These are phyloP conservation scores for Galago senegalensis DNA, from an alignment of 2,797 vertebrate species.

Conservation along the genomic window DNA sequence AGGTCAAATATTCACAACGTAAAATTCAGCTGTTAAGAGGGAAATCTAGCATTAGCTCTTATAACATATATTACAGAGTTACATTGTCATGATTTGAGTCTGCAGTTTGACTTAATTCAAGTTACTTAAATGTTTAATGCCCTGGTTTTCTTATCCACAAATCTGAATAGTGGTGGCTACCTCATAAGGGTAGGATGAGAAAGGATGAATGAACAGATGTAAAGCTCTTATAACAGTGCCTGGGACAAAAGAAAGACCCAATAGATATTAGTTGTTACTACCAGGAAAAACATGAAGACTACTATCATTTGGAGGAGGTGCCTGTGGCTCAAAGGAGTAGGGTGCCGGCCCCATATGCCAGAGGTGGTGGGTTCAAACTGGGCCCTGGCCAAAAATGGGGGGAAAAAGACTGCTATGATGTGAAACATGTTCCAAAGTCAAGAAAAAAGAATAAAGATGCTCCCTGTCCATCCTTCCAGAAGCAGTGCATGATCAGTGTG, in stretches of 20 bases:
- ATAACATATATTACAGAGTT: neutral
- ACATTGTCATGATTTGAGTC: neutral
- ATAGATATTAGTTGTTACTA: neutral
- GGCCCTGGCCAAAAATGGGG: too few relatives aligned
- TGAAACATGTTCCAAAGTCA: neutral
- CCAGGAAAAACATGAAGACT: neutral
- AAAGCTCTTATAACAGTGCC: neutral
- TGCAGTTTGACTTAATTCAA: neutral
- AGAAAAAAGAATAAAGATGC: conserved; percentile 30
- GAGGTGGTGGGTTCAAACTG: too few relatives aligned
- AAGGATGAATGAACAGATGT: neutral
- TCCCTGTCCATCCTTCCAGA: neutral
- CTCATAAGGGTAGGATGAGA: neutral
- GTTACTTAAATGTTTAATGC: neutral
- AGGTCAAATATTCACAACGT: neutral
- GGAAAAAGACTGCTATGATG: too few relatives aligned
- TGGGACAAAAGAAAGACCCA: neutral
- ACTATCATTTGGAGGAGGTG: neutral
- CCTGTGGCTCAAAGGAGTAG: too few relatives aligned
- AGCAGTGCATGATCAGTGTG: neutral
- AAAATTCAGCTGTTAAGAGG: neutral
- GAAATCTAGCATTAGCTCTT: neutral
- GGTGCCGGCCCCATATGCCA: too few relatives aligned
- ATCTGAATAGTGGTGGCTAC: neutral
- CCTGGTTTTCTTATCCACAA: neutral